Evolutionary conservation across 2,113 vertebrate genomes (phyloP).

Genomic region (Brachyhypopomus gauderio): DNA sequence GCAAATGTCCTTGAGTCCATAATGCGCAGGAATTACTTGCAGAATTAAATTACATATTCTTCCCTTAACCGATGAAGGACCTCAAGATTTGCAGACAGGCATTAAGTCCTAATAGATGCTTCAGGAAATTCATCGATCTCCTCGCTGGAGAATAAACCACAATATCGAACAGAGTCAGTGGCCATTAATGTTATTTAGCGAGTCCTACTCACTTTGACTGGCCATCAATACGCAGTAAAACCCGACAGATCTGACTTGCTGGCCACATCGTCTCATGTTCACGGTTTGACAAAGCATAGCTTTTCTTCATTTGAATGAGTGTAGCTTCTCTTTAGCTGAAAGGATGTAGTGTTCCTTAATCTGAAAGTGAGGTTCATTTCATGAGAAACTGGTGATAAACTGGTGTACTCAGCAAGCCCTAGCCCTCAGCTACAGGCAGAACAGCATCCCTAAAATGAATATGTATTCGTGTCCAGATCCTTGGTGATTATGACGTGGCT

Average conservation of each 20-base stretch:
- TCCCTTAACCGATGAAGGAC: slow-evolving; percentile 38
- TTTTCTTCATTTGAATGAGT: neutral
- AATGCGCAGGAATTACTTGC: slow-evolving; percentile 15
- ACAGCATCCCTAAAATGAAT: neutral
- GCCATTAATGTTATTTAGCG: slow-evolving; percentile 64
- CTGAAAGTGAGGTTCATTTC: too few species aligned
- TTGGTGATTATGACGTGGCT: slow-evolving; percentile 18
- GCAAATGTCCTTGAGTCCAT: slow-evolving; percentile 19
- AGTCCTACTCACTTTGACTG: slow-evolving; percentile 58
- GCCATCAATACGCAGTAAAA: slow-evolving; percentile 17
- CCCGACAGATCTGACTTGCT: slow-evolving; percentile 9
- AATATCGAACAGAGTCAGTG: slow-evolving; percentile 52
- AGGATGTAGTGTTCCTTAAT: too few species aligned
- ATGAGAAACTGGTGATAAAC: too few species aligned
- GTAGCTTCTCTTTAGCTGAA: neutral
- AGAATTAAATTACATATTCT: slow-evolving; percentile 37
- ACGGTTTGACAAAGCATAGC: neutral
- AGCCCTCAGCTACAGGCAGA: neutral
- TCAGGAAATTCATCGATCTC: slow-evolving; percentile 51
- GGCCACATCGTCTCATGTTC: slow-evolving; percentile 1
- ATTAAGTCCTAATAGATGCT: slow-evolving; percentile 53
- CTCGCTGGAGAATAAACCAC: slow-evolving; percentile 53
- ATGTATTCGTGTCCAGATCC: neutral
- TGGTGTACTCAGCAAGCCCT: too few species aligned
- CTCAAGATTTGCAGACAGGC: slow-evolving; percentile 37